Evolutionary conservation across 2,797 vertebrate species (phyloP).

Genomic region (Dryobates pubescens): DNA sequence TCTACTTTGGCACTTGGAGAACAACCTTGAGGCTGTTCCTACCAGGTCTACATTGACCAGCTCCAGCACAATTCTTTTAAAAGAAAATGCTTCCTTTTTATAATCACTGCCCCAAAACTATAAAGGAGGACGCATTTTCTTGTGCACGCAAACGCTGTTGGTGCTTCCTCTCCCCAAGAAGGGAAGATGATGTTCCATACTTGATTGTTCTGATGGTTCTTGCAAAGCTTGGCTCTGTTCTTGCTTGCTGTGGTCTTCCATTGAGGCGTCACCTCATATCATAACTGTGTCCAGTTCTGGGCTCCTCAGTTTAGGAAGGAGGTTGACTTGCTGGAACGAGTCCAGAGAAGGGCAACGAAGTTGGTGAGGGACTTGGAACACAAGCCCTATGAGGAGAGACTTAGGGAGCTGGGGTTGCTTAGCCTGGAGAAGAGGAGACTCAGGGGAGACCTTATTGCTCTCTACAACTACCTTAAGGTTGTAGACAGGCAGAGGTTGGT

Average conservation of each 20-base stretch:
- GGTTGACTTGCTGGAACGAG: no score
- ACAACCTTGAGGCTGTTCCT: background rate
- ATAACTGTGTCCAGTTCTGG: no score
- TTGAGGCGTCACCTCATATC: no score
- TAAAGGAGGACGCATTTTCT: background rate
- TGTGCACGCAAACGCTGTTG: background rate
- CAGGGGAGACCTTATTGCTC: no score
- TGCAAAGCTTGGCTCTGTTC: background rate
- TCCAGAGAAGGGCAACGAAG: no score
- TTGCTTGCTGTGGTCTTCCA: background rate
- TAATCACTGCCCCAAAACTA: fast-evolving
- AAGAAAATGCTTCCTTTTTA: background rate
- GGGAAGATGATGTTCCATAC: background rate
- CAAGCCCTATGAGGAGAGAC: no score
- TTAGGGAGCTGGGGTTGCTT: no score
- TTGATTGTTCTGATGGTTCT: background rate
- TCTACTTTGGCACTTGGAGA: background rate
- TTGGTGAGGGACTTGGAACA: no score
- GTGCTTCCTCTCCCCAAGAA: background rate
- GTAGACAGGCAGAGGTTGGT: no score
- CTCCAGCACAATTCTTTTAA: background rate
- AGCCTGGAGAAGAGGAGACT: no score
- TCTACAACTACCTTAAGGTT: no score
- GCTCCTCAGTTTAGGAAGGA: no score
- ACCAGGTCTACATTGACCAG: background rate